Conservation (phyloP, 2,797 vertebrate species). For the Phrynocephalus guinanensis region DNA sequence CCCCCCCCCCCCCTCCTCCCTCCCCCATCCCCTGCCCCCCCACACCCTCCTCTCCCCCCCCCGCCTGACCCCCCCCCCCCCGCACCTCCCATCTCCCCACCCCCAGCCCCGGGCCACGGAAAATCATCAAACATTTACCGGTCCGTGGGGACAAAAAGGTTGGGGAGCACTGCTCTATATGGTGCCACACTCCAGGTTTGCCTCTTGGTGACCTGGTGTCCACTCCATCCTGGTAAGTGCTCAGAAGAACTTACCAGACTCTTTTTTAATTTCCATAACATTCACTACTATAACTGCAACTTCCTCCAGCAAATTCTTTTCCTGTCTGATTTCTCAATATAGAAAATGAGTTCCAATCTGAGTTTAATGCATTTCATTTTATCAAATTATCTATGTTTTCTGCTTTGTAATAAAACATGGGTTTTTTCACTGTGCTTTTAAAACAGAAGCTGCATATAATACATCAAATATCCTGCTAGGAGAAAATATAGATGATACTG, state of each 20-base stretch:
- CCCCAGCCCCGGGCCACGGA: too few species aligned
- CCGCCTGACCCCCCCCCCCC: too few species aligned
- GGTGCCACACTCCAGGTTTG: neutral
- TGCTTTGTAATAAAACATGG: neutral
- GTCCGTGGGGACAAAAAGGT: too few species aligned
- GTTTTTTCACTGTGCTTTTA: neutral
- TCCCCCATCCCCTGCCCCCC: too few species aligned
- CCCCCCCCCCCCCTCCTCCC: too few species aligned
- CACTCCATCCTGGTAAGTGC: neutral
- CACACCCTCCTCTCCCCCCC: too few species aligned
- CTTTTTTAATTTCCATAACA: neutral
- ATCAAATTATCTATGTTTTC: neutral
- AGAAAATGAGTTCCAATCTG: neutral
- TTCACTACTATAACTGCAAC: neutral
- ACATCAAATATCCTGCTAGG: too few species aligned
- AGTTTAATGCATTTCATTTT: neutral
- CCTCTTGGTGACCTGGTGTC: neutral
- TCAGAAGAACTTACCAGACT: neutral
- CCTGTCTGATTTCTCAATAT: neutral
- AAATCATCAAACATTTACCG: too few species aligned
- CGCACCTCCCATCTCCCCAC: too few species aligned
- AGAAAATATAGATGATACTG: neutral
- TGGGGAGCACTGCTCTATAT: too few species aligned
- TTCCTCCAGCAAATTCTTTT: neutral
- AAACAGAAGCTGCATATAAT: neutral